Evolutionary conservation across 2,113 vertebrate species (phyloP), one percentile per base, ranked within the genome.

Genomic region (Psilopsiagon aurifrons): DNA sequence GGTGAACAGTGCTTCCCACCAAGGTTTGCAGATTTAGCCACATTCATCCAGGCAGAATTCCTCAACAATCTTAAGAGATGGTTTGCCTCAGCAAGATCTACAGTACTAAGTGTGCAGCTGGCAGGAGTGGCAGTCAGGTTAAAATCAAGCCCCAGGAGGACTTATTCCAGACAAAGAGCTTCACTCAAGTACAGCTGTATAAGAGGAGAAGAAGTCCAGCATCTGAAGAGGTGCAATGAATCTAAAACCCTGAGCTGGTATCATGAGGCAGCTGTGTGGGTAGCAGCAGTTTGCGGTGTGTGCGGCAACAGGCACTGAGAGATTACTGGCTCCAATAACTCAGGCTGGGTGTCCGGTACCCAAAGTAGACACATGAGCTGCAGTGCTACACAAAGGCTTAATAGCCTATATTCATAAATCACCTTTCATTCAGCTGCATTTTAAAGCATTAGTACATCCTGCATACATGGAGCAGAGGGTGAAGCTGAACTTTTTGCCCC

Each of bases 241-340:
- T 37, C 70, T 82, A 25, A 83, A 94, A 82, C 31, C 44, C 51
- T 0, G 1, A 85, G 37, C 35, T 0, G 3, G 29, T 54, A 70
- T 85, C 13, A 5, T 1, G 15, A 86, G 69, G 90, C 63, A 83
- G 57, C 71, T 90, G 77, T 2, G 5, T 75, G 67, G 37, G 76
- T 57, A 59, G 2, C 82, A 87, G 86, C 59, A 59, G 69, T 78
- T 92, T n/a, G 57, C 0, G 4, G 41, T 95, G 74, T 89, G 0
- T 95, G 96, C 0, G 8, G 74, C 87, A 96, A 89, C 96, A 97
- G 13, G 94, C 92, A 87, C 71, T 4, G 7, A 28, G 69, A 96
- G 93, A 96, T 97, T 96, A 93, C 82, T 85, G 83, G 95, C 95
- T 97, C 88, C 94, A 73, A 77, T 95, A 91, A 94, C 46, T 96